Base-by-base conservation (phyloP, 2,888 invertebrate genomes). In the Torymus auratus region DNA sequence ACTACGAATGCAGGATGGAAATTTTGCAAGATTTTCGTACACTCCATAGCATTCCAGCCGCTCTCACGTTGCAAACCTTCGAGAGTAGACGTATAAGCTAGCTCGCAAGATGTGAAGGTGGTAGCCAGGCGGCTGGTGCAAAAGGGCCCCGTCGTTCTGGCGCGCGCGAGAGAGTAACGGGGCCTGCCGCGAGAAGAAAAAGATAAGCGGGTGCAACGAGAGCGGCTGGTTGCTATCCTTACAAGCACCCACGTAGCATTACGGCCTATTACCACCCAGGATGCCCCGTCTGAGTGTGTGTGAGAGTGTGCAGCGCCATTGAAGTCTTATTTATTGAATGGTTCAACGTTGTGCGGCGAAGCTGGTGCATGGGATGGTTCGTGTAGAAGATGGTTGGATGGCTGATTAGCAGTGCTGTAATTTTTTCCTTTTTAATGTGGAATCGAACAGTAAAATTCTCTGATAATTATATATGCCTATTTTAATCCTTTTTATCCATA, bases 301-400 rank as follows among this genome's bases (percentile, higher is more conserved):
- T 2, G 11, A 0, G 60, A 23, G n/a, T n/a, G 20, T 52, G 60
- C 60, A 50, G 85, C 83, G 83, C 56, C 84, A 86, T 86, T 87
- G 87, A 87, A 88, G 87, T 87, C 88, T 88, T 88, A 86, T 88
- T 88, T 88, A 88, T 88, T 84, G 86, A 86, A 83, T 77, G 85
- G 82, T 70, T 70, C 50, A 23, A 7, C 28, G n/a, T 61, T 7
- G 20, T 17, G 5, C 11, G 52, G 23, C 53, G 65, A 52, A 14
- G 64, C 7, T 11, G 15, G 13, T 28, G 28, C 11, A 61, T 3
- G 62, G 23, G 15, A 14, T 11, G 23, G 53, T 62, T 20, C 20
- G 20, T 23, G 70, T 50, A 15, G 11, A 28, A 56, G 28, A 41
- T 41, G 41, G 41, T 5, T 41, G 7, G 41, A 7, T 41, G 41